Percentiles rank a stretch among this genome's conserved stretches.
Conservation (phyloP, 2,113 vertebrate species). For the Cisticola juncidis region DNA sequence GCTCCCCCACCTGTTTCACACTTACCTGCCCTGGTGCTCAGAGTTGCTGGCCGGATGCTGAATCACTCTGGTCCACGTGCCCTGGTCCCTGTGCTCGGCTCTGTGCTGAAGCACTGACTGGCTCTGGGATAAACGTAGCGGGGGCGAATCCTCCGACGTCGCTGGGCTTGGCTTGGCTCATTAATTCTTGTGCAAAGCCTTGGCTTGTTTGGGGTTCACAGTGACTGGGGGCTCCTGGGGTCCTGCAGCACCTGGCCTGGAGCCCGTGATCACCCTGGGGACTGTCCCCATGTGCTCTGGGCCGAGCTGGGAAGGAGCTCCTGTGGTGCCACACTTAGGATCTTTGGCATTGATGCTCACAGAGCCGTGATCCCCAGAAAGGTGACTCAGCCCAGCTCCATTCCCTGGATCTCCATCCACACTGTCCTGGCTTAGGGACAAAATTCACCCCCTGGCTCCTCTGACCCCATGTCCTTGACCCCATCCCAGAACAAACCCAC, state of each 20-base stretch:
- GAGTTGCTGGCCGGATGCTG: background rate
- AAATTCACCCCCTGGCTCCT: background rate
- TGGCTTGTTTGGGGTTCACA: rapidly evolving
- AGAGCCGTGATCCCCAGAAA: rapidly evolving
- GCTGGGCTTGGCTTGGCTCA: background rate
- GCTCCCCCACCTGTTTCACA: background rate
- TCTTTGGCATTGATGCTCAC: rapidly evolving
- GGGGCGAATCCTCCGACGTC: background rate
- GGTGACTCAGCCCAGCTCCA: background rate
- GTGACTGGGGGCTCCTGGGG: background rate
- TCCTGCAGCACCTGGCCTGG: background rate
- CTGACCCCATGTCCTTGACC: background rate
- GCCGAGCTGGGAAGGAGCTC: rapidly evolving
- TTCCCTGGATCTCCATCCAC: too few relatives aligned
- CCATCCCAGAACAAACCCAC: rapidly evolving
- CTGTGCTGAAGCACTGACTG: background rate
- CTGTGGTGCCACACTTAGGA: rapidly evolving
- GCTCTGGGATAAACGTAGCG: background rate
- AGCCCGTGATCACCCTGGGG: background rate
- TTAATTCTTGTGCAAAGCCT: background rate
- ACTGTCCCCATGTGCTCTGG: rapidly evolving
- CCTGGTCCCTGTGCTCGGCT: background rate
- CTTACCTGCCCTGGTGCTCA: background rate
- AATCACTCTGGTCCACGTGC: rapidly evolving
- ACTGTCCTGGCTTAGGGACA: background rate